phyloP scores from a whole-genome alignment of 2,113 vertebrate species.

The Cynoglossus semilaevis region DNA sequence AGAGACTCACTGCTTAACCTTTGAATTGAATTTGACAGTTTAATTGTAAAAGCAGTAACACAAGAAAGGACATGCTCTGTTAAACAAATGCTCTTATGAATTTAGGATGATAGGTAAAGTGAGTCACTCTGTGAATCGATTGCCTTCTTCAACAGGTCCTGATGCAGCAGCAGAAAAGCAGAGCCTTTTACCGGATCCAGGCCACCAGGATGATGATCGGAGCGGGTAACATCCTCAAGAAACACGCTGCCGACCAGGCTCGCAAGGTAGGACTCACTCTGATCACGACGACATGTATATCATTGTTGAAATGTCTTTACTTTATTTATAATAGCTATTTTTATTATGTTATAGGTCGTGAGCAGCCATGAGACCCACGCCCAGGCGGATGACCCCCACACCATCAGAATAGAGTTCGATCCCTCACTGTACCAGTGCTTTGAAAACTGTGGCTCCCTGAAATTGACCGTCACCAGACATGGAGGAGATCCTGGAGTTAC shows the following conservation, averaged over 20 bases:
- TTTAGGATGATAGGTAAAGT: not conserved
- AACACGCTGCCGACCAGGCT: slow-evolving; percentile 71
- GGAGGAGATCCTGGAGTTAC: slow-evolving; percentile 75
- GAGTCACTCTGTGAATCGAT: not conserved
- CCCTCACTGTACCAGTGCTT: slow-evolving; percentile 82
- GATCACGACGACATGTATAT: not conserved
- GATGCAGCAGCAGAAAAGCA: slow-evolving; percentile 75
- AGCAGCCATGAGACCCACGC: slow-evolving; percentile 74
- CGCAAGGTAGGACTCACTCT: slow-evolving; percentile 54
- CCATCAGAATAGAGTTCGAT: slow-evolving; percentile 76
- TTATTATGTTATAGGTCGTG: slow-evolving; percentile 61
- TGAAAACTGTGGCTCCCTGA: slow-evolving; percentile 83
- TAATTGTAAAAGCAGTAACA: not conserved
- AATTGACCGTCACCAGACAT: slow-evolving; percentile 73
- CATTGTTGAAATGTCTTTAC: not conserved
- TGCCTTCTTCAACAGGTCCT: slow-evolving; percentile 48
- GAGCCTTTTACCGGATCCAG: slow-evolving; percentile 71
- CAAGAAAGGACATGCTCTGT: not conserved
- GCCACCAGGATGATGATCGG: slow-evolving; percentile 76
- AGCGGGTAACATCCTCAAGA: slow-evolving; percentile 73
- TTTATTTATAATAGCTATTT: not conserved
- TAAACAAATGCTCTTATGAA: not conserved
- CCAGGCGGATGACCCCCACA: slow-evolving; percentile 76
- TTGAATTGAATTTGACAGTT: slow-evolving; percentile 1
- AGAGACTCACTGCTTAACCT: not conserved